Percentiles rank a stretch among this genome's conserved stretches.
These are phyloP conservation scores for Adrianichthys oophorus DNA, from an alignment of 2,797 vertebrate genomes.

Conservation along the genomic window DNA sequence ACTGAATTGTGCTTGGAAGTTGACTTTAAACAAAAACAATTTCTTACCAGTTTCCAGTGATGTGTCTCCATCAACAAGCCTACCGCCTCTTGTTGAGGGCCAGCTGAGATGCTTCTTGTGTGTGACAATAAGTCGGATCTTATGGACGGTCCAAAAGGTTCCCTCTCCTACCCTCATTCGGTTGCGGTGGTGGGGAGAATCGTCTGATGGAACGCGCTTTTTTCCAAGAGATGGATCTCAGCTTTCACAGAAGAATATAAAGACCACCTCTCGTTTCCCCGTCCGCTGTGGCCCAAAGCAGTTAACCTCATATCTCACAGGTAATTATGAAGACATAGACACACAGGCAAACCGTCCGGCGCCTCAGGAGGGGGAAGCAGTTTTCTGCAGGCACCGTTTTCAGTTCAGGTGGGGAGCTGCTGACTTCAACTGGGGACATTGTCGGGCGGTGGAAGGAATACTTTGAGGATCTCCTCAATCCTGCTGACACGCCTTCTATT, in stretches of 20 bases:
- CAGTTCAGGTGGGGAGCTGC: no score
- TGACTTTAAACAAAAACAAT: neutral
- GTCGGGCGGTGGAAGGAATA: no score
- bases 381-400: no score
- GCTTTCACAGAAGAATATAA: conserved; percentile 75
- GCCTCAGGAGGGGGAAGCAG: no score
- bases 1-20: neutral
- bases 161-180: conserved; percentile 77
- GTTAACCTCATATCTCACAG: conserved; percentile 90
- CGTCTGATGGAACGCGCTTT: conserved; percentile 85
- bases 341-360: no score
- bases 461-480: no score
- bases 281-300: conserved; percentile 91
- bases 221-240: conserved; percentile 80
- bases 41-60: conserved; percentile 78
- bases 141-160: conserved; percentile 85
- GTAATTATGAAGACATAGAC: conserved; percentile 59
- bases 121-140: conserved; percentile 80
- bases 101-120: conserved; percentile 88
- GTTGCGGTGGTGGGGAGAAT: conserved; percentile 96
- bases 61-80: conserved; percentile 81
- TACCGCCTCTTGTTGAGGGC: conserved; percentile 92
- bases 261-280: conserved; percentile 84
- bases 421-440: no score
- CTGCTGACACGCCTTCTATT: no score